These are phyloP conservation scores for Alethe diademata DNA, from an alignment of 2,113 vertebrate genomes.

Conservation along the genomic window DNA sequence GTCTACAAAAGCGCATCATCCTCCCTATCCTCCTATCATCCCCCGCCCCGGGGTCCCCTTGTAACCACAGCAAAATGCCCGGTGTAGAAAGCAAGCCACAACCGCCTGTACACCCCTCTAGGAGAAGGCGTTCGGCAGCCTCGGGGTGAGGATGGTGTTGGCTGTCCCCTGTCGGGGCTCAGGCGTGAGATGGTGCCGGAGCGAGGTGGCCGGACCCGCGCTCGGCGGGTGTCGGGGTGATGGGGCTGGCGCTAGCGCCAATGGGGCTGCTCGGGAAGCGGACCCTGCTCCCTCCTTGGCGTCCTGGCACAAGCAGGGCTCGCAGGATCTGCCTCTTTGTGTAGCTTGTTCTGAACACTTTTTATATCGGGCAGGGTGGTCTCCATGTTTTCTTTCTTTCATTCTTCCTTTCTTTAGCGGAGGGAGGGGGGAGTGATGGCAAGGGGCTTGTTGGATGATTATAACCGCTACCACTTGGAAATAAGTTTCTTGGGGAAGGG, in stretches of 20 bases:
- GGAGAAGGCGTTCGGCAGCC: not conserved
- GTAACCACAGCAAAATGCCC: not conserved
- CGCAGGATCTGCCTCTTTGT: not conserved
- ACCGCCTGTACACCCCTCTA: not conserved
- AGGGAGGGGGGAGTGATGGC: not conserved
- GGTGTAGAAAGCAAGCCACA: not conserved
- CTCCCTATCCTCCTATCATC: not conserved
- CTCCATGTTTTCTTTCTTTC: constrained; percentile 24
- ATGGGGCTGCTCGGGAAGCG: not conserved
- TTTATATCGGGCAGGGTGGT: not conserved
- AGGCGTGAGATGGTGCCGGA: not conserved
- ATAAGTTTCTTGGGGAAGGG: constrained; percentile 52
- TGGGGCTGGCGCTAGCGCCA: not conserved
- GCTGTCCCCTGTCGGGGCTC: not conserved
- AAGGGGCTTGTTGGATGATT: constrained; percentile 5
- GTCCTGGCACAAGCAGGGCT: not conserved
- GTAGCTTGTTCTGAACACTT: not conserved
- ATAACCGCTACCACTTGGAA: constrained; percentile 26
- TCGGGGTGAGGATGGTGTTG: not conserved
- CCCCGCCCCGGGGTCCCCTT: not conserved
- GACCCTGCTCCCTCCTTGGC: not conserved
- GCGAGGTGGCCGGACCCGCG: not conserved
- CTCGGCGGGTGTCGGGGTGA: not conserved
- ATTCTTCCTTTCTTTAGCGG: not conserved
- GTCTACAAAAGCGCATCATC: not conserved